Percentiles rank a stretch among this genome's conserved stretches.
phyloP scores from a whole-genome alignment of 2,113 vertebrate genomes.

The Fukomys damarensis region DNA sequence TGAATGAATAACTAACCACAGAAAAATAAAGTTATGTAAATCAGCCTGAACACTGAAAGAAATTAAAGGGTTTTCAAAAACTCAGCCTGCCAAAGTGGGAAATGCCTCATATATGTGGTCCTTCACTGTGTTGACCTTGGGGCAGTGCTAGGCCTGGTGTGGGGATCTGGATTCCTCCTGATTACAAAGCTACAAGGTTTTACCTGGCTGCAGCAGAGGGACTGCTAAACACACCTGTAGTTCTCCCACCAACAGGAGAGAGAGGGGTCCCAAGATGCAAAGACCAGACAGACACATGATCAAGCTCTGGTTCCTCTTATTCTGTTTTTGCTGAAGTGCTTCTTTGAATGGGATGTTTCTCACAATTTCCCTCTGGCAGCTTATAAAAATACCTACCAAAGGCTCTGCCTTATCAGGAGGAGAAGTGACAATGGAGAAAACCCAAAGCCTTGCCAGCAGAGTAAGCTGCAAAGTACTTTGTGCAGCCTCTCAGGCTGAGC shows the following conservation, averaged over 20 bases:
- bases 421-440: neutral
- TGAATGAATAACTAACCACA: conserved; percentile 62
- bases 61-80: conserved; percentile 15
- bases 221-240: neutral
- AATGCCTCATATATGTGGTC: neutral
- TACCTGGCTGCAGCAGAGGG: neutral
- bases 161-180: neutral
- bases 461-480: fast-evolving
- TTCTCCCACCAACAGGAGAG: neutral
- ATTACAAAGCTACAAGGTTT: neutral
- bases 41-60: neutral
- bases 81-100: neutral
- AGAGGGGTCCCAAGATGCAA: neutral
- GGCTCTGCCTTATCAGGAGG: neutral
- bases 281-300: neutral
- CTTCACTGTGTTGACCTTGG: neutral
- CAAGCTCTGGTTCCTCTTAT: neutral
- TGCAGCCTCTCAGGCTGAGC: neutral
- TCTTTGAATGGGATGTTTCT: neutral
- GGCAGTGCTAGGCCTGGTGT: neutral
- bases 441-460: neutral
- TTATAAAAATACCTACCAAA: neutral
- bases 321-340: neutral
- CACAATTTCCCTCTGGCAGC: conserved; percentile 38
- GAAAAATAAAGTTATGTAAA: conserved; percentile 49